These are phyloP conservation scores for Parascotia fuliginaria DNA, from an alignment of 2,888 invertebrate species.

Conservation along the genomic window DNA sequence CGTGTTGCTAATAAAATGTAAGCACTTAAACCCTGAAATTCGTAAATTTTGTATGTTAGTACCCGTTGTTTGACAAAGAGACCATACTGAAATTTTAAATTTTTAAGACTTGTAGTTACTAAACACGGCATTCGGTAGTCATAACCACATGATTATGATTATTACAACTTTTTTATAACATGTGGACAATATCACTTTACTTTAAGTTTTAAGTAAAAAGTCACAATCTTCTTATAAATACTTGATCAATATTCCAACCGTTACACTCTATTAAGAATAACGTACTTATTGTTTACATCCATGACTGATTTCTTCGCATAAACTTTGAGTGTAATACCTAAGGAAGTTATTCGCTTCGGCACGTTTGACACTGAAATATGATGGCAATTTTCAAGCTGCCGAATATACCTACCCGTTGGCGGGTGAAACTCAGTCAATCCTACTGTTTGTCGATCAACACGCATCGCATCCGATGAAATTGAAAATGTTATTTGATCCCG, in stretches of 20 bases:
- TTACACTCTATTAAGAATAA: constrained; percentile 38
- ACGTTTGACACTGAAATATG: constrained; percentile 77
- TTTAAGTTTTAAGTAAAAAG: too few relatives aligned
- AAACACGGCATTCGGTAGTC: too few relatives aligned
- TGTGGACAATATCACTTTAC: too few relatives aligned
- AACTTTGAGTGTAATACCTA: constrained; percentile 65
- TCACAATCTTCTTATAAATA: constrained; percentile 5
- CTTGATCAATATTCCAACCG: constrained; percentile 16
- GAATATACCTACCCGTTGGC: constrained; percentile 55
- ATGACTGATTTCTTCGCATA: constrained; percentile 62
- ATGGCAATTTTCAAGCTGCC: constrained; percentile 74
- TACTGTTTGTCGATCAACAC: constrained; percentile 74
- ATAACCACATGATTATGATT: too few relatives aligned
- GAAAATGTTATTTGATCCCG: constrained; percentile 66
- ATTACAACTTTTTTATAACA: neutral
- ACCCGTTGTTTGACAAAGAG: too few relatives aligned
- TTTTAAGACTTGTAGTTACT: too few relatives aligned
- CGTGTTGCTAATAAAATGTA: too few relatives aligned
- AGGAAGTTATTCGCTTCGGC: constrained; percentile 71
- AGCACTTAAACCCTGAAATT: too few relatives aligned
- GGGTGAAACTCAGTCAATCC: constrained; percentile 65
- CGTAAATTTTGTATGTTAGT: too few relatives aligned
- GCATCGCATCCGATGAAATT: constrained; percentile 63
- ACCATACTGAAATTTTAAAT: too few relatives aligned
- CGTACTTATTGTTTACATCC: constrained; percentile 54